Base-by-base conservation (phyloP, 2,888 invertebrate genomes). In the Drosophila percnosoma region DNA sequence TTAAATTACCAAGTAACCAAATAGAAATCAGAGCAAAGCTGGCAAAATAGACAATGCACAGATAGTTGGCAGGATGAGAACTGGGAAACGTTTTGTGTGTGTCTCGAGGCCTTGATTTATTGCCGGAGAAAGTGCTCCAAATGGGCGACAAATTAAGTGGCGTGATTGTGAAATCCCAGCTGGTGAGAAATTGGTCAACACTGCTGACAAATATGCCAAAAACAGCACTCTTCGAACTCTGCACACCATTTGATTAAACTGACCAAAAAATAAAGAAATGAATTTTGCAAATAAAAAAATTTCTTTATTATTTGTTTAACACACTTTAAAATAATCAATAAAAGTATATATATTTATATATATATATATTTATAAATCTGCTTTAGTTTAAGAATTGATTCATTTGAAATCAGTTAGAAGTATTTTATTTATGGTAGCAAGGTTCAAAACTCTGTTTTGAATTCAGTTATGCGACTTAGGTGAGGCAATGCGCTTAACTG, bases 1-100 rank as follows among this genome's bases (percentile, higher is more conserved):
- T 83, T 83, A 86, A 84, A 84, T 84, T 83, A 81, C 82, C 85
- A 74, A 83, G 68, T 75, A 75, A 71, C 71, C 84, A 75, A 84
- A 83, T 84, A 77, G 80, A 82, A 84, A 80, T 82, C 79, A 77
- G 64, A 72, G 68, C 51, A 61, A 75, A 71, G 75, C 42, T 63
- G 63, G 61, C 78, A 33, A 70, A 68, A 62, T 53, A 40, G 59
- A 57, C 68, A 65, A 7, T 24, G 27, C 27, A 55, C 68, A 42
- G 61, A 58, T 63, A 62, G 53, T 60, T 60, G 24, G 10, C 7
- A 34, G 51, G 24, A 15, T 2, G 13, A 15, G 40, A 36, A 42
- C 24, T 34, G n/a, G 11, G 31, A 36, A 33, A 15, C 33, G 45
- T 27, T 45, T 58, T 15, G 29, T 18, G 24, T 21, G 42, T 13